Evolutionary conservation across 2,888 invertebrate species (phyloP).

Genomic region (Norana najaformis): DNA sequence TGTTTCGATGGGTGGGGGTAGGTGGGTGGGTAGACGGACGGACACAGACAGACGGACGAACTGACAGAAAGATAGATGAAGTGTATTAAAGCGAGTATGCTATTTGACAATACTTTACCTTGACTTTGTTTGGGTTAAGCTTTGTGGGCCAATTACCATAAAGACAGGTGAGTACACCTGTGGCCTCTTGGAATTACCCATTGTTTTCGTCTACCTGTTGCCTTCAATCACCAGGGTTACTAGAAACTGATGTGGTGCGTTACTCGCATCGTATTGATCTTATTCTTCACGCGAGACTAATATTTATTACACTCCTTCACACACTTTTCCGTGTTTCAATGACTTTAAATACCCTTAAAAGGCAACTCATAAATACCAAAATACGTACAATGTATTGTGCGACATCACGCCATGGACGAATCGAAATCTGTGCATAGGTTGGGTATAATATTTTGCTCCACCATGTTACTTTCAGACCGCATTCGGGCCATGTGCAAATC

Average conservation of each 20-base stretch:
- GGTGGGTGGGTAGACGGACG: no score
- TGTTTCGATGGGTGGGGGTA: no score
- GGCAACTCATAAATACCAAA: neutral
- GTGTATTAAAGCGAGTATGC: neutral
- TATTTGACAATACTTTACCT: neutral
- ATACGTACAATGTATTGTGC: neutral
- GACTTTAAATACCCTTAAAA: neutral
- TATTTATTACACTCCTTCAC: neutral
- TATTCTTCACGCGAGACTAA: neutral
- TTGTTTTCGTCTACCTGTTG: neutral
- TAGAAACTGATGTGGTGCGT: neutral
- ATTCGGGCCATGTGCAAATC: no score
- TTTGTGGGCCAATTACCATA: neutral
- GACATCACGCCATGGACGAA: neutral
- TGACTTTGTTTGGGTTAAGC: neutral
- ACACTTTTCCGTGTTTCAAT: neutral
- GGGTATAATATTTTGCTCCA: neutral
- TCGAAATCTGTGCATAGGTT: neutral
- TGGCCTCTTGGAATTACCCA: neutral
- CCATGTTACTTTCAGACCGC: neutral
- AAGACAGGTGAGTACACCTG: neutral
- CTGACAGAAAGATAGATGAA: no score
- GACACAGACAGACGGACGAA: neutral
- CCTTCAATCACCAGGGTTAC: neutral
- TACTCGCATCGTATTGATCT: neutral